Conservation (phyloP, 2,797 vertebrate species). For the Allobates femoralis region DNA sequence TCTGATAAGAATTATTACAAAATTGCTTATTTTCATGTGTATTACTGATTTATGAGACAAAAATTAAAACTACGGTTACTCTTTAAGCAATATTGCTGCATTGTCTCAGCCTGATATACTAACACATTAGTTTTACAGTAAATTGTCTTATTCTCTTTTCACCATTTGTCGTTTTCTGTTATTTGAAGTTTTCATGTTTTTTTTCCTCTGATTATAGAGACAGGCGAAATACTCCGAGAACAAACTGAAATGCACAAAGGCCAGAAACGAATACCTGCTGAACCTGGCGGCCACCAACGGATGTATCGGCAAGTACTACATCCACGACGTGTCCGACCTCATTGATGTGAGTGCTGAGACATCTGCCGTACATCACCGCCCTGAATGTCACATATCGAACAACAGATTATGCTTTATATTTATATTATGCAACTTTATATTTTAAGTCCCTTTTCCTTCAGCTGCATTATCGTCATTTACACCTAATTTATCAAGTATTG, state of each 20-base stretch:
- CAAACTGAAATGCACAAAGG: slow-evolving; percentile 98
- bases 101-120: neutral
- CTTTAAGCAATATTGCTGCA: neutral
- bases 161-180: neutral
- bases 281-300: slow-evolving; percentile 94
- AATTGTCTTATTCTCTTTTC: neutral
- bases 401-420: no score
- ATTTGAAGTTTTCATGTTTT: slow-evolving; percentile 20
- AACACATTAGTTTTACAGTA: neutral
- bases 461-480: no score
- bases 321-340: slow-evolving; percentile 96
- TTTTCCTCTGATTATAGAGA: slow-evolving; percentile 77
- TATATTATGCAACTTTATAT: no score
- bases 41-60: no score
- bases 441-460: no score
- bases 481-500: no score
- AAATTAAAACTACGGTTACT: no score
- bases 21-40: no score
- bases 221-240: slow-evolving; percentile 99
- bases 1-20: no score
- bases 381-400: neutral
- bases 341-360: slow-evolving; percentile 86
- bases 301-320: slow-evolving; percentile 96
- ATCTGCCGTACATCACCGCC: neutral
- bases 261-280: slow-evolving; percentile 95